Evolutionary conservation across 92 coral and sea anemone species (phyloP).

Genomic region (Palythoa grandiflora): DNA sequence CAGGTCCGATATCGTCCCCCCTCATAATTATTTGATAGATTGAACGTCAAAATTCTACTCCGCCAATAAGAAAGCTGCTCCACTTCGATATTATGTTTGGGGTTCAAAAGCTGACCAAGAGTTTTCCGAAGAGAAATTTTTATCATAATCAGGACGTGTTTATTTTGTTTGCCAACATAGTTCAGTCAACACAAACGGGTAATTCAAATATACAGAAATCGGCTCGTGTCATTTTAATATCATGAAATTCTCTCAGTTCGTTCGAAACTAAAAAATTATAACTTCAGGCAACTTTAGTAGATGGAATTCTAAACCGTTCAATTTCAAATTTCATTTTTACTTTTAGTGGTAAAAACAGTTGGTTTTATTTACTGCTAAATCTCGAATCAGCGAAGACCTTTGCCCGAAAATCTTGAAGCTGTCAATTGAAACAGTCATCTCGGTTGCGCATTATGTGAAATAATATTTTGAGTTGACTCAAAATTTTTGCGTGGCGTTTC

Average conservation of each 20-base stretch:
- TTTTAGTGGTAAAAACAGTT: not conserved
- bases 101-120: constrained; percentile 8
- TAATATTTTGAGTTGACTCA: constrained; percentile 1
- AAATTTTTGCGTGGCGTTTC: constrained; percentile 12
- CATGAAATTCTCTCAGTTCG: not conserved
- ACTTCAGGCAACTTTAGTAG: not conserved
- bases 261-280: not conserved
- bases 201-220: constrained; percentile 20
- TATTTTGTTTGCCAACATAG: constrained; percentile 7
- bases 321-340: not conserved
- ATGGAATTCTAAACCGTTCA: constrained; percentile 24
- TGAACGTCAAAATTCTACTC: constrained; percentile 29
- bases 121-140: constrained; percentile 13
- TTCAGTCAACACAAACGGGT: constrained; percentile 27
- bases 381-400: constrained; percentile 9
- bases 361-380: not conserved
- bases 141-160: not conserved
- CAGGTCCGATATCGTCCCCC: constrained; percentile 37
- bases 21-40: constrained; percentile 44
- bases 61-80: constrained; percentile 16
- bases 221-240: not conserved
- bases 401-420: constrained; percentile 29
- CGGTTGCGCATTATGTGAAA: not conserved
- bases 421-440: constrained; percentile 4
- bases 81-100: not conserved